Percentiles rank a stretch among this genome's conserved stretches.
phyloP scores from a whole-genome alignment of 2,113 vertebrate genomes.

The Myrmophylax atrothorax region DNA sequence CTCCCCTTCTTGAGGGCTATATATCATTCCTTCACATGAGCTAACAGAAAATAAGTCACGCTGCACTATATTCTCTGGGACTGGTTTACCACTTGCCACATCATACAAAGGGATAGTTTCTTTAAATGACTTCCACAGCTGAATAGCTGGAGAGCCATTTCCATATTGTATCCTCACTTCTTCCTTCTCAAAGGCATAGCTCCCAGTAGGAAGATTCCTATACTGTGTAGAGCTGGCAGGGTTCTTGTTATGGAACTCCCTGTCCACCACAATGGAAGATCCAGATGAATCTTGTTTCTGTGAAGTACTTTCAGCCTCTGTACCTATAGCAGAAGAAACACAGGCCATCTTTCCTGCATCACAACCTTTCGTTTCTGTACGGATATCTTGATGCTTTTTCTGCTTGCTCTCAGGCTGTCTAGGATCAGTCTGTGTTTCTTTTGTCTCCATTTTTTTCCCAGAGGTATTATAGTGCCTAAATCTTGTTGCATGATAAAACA shows the following conservation, averaged over 20 bases:
- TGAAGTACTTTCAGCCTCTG: constrained; percentile 39
- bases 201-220: constrained; percentile 52
- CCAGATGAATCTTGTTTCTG: constrained; percentile 39
- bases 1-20: neutral
- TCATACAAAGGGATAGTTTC: constrained; percentile 65
- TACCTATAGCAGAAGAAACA: constrained; percentile 53
- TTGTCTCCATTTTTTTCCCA: constrained; percentile 60
- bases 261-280: constrained; percentile 51
- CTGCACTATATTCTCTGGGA: constrained; percentile 38
- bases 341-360: constrained; percentile 7
- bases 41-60: constrained; percentile 45
- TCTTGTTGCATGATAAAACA: constrained; percentile 58
- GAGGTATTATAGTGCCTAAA: constrained; percentile 41
- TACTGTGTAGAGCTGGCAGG: constrained; percentile 24
- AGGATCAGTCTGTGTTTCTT: constrained; percentile 69
- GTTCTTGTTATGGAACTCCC: constrained; percentile 52
- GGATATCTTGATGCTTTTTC: constrained; percentile 35
- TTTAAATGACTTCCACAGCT: constrained; percentile 71
- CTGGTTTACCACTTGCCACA: constrained; percentile 41
- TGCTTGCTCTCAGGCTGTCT: constrained; percentile 56
- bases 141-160: constrained; percentile 59
- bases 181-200: constrained; percentile 68
- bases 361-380: constrained; percentile 27
- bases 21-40: constrained; percentile 55
- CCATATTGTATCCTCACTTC: constrained; percentile 61